Base-by-base conservation (phyloP, 2,888 invertebrate genomes). In the Rhyacophila evoluta region DNA sequence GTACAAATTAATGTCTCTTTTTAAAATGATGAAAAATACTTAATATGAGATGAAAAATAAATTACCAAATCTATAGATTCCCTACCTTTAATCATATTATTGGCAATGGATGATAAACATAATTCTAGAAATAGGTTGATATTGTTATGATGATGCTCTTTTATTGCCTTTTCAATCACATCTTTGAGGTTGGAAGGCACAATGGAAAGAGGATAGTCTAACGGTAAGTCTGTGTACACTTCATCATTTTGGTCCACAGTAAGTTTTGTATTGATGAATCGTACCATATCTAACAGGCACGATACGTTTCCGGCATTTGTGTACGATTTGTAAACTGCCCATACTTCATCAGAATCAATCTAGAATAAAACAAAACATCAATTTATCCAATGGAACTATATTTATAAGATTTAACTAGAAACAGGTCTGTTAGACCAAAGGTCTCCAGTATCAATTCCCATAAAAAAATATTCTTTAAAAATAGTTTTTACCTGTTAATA, bases 61-160 rank as follows among this genome's bases (percentile, higher is more conserved):
- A 6, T 33, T 4, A 33, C 4, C 6, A 33, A 33, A 33, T 33
- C 6, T 2, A 33, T 6, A 28, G 25, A 68, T 25, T 69, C 68
- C 36, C 19, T 85, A 88, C 93, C 93, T 88, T 93, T 94, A 72
- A 92, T 92, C 90, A 95, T 91, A 84, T 94, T 94, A 83, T 92
- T 92, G 3, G 93, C 93, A 89, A 95, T 90, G 12, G 92, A 90
- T 5, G 92, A 92, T 15, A 95, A 87, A 37, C 93, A 91, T 29
- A 92, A 92, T 85, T 94, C 94, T 84, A 92, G 95, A 86, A 94
- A 95, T 82, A 93, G 86, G 84, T 93, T 92, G 4, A 91, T 86
- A 83, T 92, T 93, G 4, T 90, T 88, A 81, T 91, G 90, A 0
- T 93, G 94, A 6, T 93, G 91, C 74, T 91, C 91, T 55, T 90